Percentiles rank a stretch among this genome's conserved stretches.
Conservation (phyloP, 2,888 invertebrate species). For the Tetramorium bicarinatum region DNA sequence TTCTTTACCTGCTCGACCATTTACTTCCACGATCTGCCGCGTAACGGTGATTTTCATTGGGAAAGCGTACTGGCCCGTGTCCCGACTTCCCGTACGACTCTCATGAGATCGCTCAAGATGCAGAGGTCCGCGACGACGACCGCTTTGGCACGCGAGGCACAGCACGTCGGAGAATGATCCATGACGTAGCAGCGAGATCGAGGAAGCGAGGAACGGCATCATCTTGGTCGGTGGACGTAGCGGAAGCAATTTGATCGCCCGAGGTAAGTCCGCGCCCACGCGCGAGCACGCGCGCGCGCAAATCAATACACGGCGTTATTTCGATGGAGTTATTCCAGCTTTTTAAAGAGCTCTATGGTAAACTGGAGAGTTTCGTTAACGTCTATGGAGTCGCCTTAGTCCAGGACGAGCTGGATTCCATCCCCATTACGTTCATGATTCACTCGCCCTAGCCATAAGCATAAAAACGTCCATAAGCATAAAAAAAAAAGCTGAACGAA, state of each 20-base stretch:
- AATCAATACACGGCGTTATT: conserved; percentile 1
- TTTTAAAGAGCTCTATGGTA: neutral
- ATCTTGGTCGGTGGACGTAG: neutral
- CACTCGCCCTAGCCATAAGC: neutral
- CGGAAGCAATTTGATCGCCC: neutral
- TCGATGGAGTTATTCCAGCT: neutral
- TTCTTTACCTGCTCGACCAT: neutral
- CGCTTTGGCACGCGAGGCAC: neutral
- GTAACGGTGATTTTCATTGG: neutral
- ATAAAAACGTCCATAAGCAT: too few species aligned
- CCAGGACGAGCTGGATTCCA: neutral
- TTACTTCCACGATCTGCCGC: neutral
- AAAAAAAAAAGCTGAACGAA: neutral
- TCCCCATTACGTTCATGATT: neutral
- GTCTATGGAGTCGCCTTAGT: too few species aligned
- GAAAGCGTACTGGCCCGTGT: neutral
- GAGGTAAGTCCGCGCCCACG: neutral
- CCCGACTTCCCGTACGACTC: too few species aligned
- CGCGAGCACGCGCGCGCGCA: neutral
- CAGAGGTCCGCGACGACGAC: neutral
- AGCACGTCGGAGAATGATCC: neutral
- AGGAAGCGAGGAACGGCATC: conserved; percentile 1
- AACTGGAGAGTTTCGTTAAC: neutral
- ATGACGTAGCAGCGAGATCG: neutral
- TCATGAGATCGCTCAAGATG: neutral